These are phyloP conservation scores for Diplodus puntazzo DNA, from an alignment of 2,797 vertebrate species.

Conservation along the genomic window DNA sequence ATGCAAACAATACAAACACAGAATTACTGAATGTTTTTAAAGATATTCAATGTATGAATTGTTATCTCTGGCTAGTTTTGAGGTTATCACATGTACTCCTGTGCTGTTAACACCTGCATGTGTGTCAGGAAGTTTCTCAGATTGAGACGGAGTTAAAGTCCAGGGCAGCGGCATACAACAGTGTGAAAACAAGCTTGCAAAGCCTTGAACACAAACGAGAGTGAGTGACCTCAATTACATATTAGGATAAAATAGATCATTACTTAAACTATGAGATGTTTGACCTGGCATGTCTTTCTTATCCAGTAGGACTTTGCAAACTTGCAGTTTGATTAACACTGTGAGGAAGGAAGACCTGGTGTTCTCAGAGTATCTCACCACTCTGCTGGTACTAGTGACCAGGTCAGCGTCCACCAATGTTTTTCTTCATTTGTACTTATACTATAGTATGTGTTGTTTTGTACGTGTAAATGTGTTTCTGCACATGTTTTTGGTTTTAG, in stretches of 20 bases:
- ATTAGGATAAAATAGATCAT: background rate
- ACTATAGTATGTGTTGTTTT: background rate
- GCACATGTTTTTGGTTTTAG: slow-evolving; percentile 74
- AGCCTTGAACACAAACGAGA: slow-evolving; percentile 85
- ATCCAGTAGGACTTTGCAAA: slow-evolving; percentile 90
- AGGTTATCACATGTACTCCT: slow-evolving; percentile 7
- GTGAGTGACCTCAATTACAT: slow-evolving; percentile 81
- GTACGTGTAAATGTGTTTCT: background rate
- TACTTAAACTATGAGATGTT: background rate
- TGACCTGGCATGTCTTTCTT: slow-evolving; percentile 15
- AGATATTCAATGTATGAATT: background rate
- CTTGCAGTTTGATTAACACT: slow-evolving; percentile 87
- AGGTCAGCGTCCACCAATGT: slow-evolving; percentile 64
- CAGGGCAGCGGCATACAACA: slow-evolving; percentile 86
- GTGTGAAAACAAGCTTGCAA: slow-evolving; percentile 88
- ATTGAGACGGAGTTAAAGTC: slow-evolving; percentile 92
- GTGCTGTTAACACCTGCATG: slow-evolving; percentile 39
- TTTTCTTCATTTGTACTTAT: background rate
- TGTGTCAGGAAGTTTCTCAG: slow-evolving; percentile 90
- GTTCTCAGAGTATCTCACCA: slow-evolving; percentile 94
- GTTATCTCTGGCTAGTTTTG: background rate
- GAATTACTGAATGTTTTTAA: background rate
- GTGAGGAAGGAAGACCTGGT: slow-evolving; percentile 95
- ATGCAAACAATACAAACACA: background rate
- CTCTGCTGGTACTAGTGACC: slow-evolving; percentile 91